Conservation (phyloP, 2,888 invertebrate genomes). For the Allolobophora icterica region DNA sequence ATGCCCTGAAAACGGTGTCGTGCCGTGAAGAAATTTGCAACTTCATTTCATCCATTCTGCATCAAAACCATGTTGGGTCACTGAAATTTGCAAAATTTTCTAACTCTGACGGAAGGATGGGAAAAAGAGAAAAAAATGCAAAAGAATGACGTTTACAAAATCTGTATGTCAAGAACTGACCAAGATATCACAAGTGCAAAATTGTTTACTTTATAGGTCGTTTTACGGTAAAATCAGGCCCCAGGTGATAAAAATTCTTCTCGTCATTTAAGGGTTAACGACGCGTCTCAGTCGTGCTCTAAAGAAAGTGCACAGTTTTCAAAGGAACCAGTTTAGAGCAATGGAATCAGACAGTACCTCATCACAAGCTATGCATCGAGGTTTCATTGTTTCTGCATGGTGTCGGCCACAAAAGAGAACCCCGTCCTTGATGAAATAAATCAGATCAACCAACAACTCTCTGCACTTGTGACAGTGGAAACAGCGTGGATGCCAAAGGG, state of each 20-base stretch:
- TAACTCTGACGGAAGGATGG: too few relatives aligned
- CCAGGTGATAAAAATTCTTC: too few relatives aligned
- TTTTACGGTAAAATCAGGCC: too few relatives aligned
- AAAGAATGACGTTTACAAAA: too few relatives aligned
- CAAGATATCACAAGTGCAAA: too few relatives aligned
- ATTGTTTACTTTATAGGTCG: too few relatives aligned
- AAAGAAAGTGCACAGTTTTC: not conserved
- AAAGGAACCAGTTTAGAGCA: not conserved
- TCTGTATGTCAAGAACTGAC: too few relatives aligned
- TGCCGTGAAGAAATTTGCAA: not conserved
- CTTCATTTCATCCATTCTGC: not conserved
- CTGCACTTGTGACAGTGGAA: slow-evolving; percentile 89
- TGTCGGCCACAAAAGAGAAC: slow-evolving; percentile 93
- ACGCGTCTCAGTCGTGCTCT: not conserved
- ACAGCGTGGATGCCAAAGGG: slow-evolving; percentile 89
- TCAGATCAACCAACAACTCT: slow-evolving; percentile 93
- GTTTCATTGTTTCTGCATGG: slow-evolving; percentile 95
- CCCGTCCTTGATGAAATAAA: slow-evolving; percentile 88
- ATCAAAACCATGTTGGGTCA: not conserved
- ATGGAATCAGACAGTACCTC: slow-evolving; percentile 74
- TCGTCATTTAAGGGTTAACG: too few relatives aligned
- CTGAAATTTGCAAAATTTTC: too few relatives aligned
- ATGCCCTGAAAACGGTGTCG: not conserved
- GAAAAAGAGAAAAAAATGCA: too few relatives aligned
- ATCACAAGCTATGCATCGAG: slow-evolving; percentile 95